Conservation (phyloP, 2,113 vertebrate genomes). For the Neogale vison region DNA sequence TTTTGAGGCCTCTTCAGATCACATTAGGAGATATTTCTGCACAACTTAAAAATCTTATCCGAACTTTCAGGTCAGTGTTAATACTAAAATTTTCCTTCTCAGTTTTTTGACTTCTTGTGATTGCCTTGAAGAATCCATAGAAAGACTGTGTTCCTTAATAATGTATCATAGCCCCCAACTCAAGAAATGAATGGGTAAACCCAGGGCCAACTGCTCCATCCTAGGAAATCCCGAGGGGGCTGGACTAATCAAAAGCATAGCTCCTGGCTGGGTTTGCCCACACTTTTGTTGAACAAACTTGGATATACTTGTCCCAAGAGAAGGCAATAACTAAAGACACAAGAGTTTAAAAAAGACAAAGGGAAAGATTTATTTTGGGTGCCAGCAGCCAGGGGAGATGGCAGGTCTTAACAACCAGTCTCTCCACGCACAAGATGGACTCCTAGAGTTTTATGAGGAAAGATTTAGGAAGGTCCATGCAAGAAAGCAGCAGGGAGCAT, state of each 20-base stretch:
- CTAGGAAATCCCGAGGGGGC: neutral
- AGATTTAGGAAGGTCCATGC: neutral
- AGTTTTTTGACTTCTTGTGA: conserved; percentile 20
- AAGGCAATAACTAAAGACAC: neutral
- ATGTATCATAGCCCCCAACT: neutral
- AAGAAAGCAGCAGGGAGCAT: neutral
- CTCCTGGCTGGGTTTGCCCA: neutral
- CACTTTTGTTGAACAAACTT: neutral
- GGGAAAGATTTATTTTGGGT: neutral
- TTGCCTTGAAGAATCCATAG: neutral
- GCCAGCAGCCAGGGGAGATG: neutral
- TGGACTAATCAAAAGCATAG: neutral
- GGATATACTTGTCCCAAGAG: neutral
- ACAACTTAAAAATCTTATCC: conserved; percentile 92
- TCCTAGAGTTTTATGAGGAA: neutral
- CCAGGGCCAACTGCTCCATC: neutral
- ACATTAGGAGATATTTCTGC: conserved; percentile 88
- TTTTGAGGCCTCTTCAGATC: conserved; percentile 90
- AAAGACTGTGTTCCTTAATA: neutral
- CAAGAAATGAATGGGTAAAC: neutral
- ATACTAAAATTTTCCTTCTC: neutral
- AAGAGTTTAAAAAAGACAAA: neutral
- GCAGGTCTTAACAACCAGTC: neutral
- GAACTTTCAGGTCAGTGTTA: conserved; percentile 92
- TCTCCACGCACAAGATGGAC: neutral